These are phyloP conservation scores for Aselliscus stoliczkanus DNA, from an alignment of 2,797 vertebrate genomes.

Conservation along the genomic window DNA sequence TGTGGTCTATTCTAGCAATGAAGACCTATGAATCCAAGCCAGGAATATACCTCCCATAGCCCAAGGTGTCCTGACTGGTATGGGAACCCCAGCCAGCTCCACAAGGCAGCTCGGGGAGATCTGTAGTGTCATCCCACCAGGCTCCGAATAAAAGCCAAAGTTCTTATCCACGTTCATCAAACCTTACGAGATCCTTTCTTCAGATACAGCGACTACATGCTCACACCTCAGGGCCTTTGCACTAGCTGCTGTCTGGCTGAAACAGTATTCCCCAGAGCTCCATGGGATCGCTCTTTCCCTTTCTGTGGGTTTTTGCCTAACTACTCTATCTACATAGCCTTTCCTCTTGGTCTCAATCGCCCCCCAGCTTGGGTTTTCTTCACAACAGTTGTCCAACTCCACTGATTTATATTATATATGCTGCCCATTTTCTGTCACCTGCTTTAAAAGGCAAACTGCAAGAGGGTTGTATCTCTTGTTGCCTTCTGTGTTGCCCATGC, in stretches of 20 bases:
- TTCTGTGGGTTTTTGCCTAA: neutral
- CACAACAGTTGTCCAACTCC: neutral
- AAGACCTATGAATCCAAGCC: neutral
- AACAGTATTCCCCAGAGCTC: neutral
- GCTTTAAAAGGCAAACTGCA: neutral
- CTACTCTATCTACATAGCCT: neutral
- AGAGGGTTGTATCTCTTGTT: neutral
- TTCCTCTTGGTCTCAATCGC: neutral
- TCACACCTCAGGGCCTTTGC: neutral
- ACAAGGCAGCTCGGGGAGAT: neutral
- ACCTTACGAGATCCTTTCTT: neutral
- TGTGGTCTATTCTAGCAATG: too few relatives aligned
- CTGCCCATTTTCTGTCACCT: neutral
- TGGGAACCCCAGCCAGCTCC: neutral
- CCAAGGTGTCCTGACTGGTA: neutral
- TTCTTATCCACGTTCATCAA: neutral
- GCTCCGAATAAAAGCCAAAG: neutral
- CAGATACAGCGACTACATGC: neutral
- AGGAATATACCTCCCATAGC: neutral
- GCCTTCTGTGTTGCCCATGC: neutral
- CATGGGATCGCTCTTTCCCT: neutral
- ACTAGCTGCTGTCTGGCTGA: neutral
- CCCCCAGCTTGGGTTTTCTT: neutral
- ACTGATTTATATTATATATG: neutral
- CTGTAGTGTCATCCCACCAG: neutral